phyloP scores from a whole-genome alignment of 1,140 invertebrate genomes.

The Drosophila mauritiana region DNA sequence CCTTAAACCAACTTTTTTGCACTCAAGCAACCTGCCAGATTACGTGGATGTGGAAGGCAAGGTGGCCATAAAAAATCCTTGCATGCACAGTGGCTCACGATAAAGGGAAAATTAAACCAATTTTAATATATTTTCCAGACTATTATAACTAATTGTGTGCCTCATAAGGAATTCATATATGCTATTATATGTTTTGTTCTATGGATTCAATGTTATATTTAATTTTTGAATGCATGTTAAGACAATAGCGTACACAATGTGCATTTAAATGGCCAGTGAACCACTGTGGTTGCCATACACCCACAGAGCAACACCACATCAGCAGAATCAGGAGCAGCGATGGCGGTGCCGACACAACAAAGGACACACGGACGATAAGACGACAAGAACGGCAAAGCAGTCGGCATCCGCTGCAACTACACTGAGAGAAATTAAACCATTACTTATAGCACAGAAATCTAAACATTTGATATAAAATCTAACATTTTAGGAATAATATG shows the following conservation, averaged over 20 bases:
- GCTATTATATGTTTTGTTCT: neutral
- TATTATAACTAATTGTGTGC: too few species aligned
- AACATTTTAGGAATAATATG: neutral
- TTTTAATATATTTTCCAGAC: too few species aligned
- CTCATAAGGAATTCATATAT: too few species aligned
- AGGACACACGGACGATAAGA: slow-evolving; percentile 68
- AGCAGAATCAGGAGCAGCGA: slow-evolving; percentile 26
- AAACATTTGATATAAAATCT: neutral
- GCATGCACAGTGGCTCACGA: slow-evolving; percentile 58
- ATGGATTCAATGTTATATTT: too few species aligned
- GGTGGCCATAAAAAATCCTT: slow-evolving; percentile 52
- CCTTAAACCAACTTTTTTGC: slow-evolving; percentile 74
- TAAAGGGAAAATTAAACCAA: neutral
- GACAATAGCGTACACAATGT: neutral
- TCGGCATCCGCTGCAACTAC: slow-evolving; percentile 50
- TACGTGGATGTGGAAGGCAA: slow-evolving; percentile 34
- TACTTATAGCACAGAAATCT: neutral
- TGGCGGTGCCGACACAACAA: slow-evolving; percentile 61
- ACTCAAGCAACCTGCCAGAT: slow-evolving; percentile 58
- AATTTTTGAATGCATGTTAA: neutral
- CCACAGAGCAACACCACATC: slow-evolving; percentile 7
- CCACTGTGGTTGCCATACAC: slow-evolving; percentile 48
- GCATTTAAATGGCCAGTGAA: neutral
- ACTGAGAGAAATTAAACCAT: neutral
- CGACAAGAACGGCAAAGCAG: slow-evolving; percentile 34